Base-by-base conservation (phyloP, 1,140 invertebrate genomes). In the Scaptomyza hsui region DNA sequence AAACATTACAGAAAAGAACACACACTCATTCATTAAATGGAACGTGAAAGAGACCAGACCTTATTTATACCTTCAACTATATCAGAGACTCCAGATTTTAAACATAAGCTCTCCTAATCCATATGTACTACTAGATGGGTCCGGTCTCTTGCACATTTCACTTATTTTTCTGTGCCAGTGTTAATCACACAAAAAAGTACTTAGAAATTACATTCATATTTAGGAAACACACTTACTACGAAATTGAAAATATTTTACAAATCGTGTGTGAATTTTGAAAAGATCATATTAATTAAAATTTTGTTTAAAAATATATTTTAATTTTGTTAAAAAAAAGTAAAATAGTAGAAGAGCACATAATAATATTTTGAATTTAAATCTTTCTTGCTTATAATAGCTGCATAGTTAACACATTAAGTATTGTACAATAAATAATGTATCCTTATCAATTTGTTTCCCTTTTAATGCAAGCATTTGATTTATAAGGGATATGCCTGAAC, bases 241-340 rank as follows among this genome's bases (percentile, higher is more conserved):
- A 45, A 37, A 59, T 10, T 1, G 6, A 7, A 26, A 26, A 26
- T 5, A 1, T 26, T 6, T 1, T 26, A 26, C 3, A 26, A 1
- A 26, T 26, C 6, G 1, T 9, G n/a, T n/a, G n/a, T n/a, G n/a
- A 29, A 29, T 29, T 9, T 9, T 21, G 19, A 29, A 0, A 6
- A 29, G 26, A 41, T 48, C 24, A 48, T 35, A 48, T 18, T 39
- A 18, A 44, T 29, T 59, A 21, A 15, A 51, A 12, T 32, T 7
- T 37, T 49, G 37, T 60, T 48, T n/a, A 13, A 29, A 5, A 47
- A 42, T 39, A 35, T 44, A 45, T 15, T 29, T 42, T 62, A 18
- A 41, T 53, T 47, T 65, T 61, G 57, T 60, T 60, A 55, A 49
- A 55, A 55, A 35, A 12, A 1, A 49, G 55, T 48, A 72, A 72